These are phyloP conservation scores for Oxygymnocypris stewartii DNA, from an alignment of 2,113 vertebrate species.

Conservation along the genomic window DNA sequence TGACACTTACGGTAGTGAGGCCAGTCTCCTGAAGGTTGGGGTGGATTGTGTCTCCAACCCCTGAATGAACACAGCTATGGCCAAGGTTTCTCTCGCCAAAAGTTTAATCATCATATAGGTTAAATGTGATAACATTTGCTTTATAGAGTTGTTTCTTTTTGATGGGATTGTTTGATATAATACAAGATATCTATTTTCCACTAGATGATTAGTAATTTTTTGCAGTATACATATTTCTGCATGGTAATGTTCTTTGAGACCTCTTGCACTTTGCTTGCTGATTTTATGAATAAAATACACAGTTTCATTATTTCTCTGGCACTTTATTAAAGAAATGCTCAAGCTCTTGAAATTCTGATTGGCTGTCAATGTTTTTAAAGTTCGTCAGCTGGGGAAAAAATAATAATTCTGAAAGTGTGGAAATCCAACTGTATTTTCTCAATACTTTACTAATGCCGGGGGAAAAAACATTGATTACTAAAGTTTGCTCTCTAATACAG, in stretches of 20 bases:
- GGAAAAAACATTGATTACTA: too few species aligned
- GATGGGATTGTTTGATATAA: not conserved
- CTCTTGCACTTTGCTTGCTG: not conserved
- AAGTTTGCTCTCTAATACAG: too few species aligned
- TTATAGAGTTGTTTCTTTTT: not conserved
- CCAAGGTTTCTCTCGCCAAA: not conserved
- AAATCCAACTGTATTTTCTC: too few species aligned
- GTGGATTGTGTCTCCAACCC: not conserved
- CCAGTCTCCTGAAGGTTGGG: slow-evolving; percentile 20
- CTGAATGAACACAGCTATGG: not conserved
- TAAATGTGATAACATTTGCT: not conserved
- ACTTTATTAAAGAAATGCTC: not conserved
- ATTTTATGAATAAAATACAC: not conserved
- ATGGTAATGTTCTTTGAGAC: not conserved
- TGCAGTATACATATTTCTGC: not conserved
- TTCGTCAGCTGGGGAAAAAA: too few species aligned
- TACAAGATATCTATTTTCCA: not conserved
- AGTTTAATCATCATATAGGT: not conserved
- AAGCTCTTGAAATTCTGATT: not conserved
- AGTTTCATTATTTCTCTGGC: not conserved
- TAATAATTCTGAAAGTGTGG: too few species aligned
- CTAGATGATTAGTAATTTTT: not conserved
- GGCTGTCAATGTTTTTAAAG: not conserved
- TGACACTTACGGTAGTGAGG: not conserved
- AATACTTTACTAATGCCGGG: too few species aligned